phyloP scores from a whole-genome alignment of 2,797 vertebrate species.

The Margarornis squamiger region DNA sequence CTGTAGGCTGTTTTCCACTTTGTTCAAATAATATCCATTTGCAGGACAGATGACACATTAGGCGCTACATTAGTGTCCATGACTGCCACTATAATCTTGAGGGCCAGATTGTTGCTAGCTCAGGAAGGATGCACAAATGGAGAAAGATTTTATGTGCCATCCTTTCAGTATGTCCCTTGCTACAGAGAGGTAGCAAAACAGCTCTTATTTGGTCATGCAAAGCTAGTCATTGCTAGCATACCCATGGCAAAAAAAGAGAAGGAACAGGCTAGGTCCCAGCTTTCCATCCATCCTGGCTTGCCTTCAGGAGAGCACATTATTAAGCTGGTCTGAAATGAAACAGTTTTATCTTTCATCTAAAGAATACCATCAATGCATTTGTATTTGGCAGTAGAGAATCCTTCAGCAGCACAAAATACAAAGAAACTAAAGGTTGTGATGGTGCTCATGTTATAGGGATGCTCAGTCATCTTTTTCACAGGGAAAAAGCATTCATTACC shows the following conservation, averaged over 20 bases:
- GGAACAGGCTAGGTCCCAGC: not conserved
- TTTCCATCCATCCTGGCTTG: not conserved
- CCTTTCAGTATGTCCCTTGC: not conserved
- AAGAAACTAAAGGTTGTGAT: not conserved
- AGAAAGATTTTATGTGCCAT: not conserved
- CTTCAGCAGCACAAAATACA: not conserved
- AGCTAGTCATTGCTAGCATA: not conserved
- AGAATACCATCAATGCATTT: not conserved
- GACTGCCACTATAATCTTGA: not conserved
- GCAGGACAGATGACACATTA: conserved; percentile 19
- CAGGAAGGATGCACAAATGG: not conserved
- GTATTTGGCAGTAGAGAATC: not conserved
- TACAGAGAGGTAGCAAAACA: not conserved
- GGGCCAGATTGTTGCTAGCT: not conserved
- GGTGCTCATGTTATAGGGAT: not conserved
- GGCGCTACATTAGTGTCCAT: not conserved
- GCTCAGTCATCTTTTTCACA: not conserved
- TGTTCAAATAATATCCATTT: conserved; percentile 19
- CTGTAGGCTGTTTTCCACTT: conserved; percentile 12
- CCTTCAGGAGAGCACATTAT: not conserved
- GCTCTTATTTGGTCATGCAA: not conserved
- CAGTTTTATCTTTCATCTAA: not conserved
- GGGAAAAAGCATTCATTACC: not conserved
- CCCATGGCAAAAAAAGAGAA: not conserved
- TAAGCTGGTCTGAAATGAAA: not conserved